Evolutionary conservation across 1,140 invertebrate species (phyloP), one percentile per base, ranked within the genome.

Genomic region (Lucilia cuprina): DNA sequence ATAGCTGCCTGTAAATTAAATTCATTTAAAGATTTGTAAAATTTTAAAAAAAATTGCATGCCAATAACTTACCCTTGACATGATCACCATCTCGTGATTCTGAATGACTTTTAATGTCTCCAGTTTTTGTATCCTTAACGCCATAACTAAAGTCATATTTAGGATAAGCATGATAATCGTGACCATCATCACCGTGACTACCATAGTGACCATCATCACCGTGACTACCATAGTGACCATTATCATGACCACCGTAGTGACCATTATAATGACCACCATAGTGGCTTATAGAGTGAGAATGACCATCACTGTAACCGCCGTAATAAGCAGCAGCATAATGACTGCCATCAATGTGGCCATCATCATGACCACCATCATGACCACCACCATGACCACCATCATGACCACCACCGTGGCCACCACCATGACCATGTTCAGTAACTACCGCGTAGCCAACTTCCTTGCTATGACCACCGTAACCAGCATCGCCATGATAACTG

Each of bases 1-100:
- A 85, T 92, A 93, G 87, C 92, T 91, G 35, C 92, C 93, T 83
- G 12, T 0, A 83, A 83, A 14, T 55, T 55, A 35, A 70, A 17
- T 50, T 5, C 13, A 60, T 34, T 25, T 55, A 34, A 55, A 9
- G 7, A 34, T 30, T 83, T 5, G 9, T 17, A 13, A 0, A 25
- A 21, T 13, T 50, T 21, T 50, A 4, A 7, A 12, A 3, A 50
- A 21, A 25, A 13, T 21, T 13, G 25, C 9, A 47, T 12, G 8
- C 25, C 17, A 8, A 35, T 30, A 17, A 17, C 55, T 65, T 74
- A 83, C 82, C 82, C 25, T 83, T 14, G 9, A 83, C 82, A 17
- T 65, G 35, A 21, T 35, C 55, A 17, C 82, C 82, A 83, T 83
- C 82, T 35, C 82, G 14, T 55, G 82, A 35, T 47, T 83, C 82